Evolutionary conservation across 2,797 vertebrate species (phyloP), one percentile per base, ranked within the genome.

Genomic region (Acanthopagrus latus): DNA sequence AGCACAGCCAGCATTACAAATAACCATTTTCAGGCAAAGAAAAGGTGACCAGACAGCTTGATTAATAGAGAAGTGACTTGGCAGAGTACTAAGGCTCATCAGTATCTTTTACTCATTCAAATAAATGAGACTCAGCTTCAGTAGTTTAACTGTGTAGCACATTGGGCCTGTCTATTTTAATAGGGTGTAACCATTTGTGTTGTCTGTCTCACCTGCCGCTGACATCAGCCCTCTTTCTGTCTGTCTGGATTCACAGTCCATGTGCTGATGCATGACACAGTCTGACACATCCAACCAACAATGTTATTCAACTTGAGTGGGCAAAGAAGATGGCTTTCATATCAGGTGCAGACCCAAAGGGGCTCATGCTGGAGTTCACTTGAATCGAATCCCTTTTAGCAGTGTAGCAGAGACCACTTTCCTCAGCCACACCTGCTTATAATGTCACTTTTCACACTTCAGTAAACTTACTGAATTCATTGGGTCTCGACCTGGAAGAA

Each of bases 61-160:
- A 82, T 62, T 74, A 67, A 83, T 60, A 56, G 60, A 64, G 43
- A 64, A 69, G 9, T 68, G 56, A 64, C 54, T 78, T 74, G 78
- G 81, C 79, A 73, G 69, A 62, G 64, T 17, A 55, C 47, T 20
- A 14, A 23, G 11, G 17, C 14, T 29, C 17, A 71, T 82, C 64
- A 20, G 44, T 80, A 63, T 73, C 0, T 55, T 63, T 70, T 65
- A 12, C 44, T 78, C 48, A 33, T 62, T 6, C 50, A 78, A 60
- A 81, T 47, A 12, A 71, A 76, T 73, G 46, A 57, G 51, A 52
- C 25, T 1, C 52, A 78, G 65, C 63, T 71, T 25, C 33, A 66
- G 21, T 14, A 33, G 59, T 29, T 50, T 10, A 27, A 41, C 23
- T 7, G 25, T 25, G 38, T 58, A 41, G 47, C 21, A 46, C 50